These are phyloP conservation scores for Dicrostonyx torquatus DNA, from an alignment of 2,797 vertebrate species.

Conservation along the genomic window DNA sequence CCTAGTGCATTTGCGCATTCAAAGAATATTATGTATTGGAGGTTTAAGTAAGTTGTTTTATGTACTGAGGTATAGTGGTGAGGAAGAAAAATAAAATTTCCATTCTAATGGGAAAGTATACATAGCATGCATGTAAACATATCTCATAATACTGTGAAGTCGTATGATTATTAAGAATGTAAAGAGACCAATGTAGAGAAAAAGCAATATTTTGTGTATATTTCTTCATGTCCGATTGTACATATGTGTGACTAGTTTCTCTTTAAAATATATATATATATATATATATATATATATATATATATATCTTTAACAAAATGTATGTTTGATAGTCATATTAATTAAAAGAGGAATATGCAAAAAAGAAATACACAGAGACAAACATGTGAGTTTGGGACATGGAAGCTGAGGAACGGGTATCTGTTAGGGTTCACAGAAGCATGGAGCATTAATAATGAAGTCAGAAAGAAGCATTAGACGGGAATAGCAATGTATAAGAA, in stretches of 20 bases:
- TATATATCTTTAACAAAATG: not conserved
- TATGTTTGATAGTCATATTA: not conserved
- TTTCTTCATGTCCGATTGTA: not conserved
- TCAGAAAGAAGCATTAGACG: not conserved
- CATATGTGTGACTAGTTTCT: not conserved
- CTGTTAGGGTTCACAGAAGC: not conserved
- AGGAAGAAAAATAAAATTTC: not conserved
- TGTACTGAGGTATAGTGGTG: not conserved
- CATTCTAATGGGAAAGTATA: not conserved
- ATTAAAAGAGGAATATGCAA: not conserved
- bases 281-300: not conserved
- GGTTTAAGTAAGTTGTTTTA: not conserved
- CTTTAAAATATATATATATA: not conserved
- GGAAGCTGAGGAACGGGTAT: not conserved
- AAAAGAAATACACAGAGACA: not conserved
- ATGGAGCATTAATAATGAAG: not conserved
- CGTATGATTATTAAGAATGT: not conserved
- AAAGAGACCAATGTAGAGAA: not conserved
- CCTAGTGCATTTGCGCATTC: not conserved
- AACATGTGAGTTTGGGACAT: not conserved
- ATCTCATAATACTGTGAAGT: not conserved
- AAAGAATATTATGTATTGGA: not conserved
- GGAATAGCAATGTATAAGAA: not conserved
- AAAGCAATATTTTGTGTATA: not conserved
- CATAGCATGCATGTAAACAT: not conserved